Percentiles rank a stretch among this genome's conserved stretches.
phyloP scores from a whole-genome alignment of 1,140 invertebrate genomes.

The Araneus ventricosus region DNA sequence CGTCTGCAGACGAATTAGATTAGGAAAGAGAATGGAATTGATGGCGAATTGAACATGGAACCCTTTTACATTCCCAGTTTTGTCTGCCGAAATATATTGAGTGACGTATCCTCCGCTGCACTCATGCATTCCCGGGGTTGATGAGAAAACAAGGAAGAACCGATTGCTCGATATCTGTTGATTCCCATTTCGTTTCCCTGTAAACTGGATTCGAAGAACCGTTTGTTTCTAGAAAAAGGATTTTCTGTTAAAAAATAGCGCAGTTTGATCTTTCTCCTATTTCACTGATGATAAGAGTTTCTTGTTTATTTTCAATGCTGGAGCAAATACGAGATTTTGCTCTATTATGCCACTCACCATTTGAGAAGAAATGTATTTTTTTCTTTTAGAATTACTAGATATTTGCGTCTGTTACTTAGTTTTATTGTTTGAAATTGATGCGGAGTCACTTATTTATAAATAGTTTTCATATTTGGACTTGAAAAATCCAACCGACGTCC shows the following conservation, averaged over 20 bases:
- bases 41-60: slow-evolving; percentile 10
- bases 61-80: slow-evolving; percentile 6
- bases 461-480: too few relatives aligned
- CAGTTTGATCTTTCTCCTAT: too few relatives aligned
- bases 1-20: slow-evolving; percentile 43
- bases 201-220: background rate
- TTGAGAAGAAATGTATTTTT: too few relatives aligned
- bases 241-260: background rate
- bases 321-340: too few relatives aligned
- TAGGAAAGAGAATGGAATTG: slow-evolving; percentile 38
- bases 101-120: background rate
- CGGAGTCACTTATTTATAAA: too few relatives aligned
- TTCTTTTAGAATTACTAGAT: too few relatives aligned
- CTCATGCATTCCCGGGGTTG: background rate
- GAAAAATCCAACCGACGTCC: too few relatives aligned
- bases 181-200: background rate
- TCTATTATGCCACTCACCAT: too few relatives aligned
- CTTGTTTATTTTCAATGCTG: too few relatives aligned
- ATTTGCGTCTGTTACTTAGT: too few relatives aligned
- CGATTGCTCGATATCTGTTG: background rate
- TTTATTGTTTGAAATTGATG: too few relatives aligned
- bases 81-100: background rate
- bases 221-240: background rate
- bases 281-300: too few relatives aligned
- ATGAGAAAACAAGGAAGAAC: background rate